Base-by-base conservation (phyloP, 37 sponge, comb jelly and placozoan species). In the Beroe ovata region DNA sequence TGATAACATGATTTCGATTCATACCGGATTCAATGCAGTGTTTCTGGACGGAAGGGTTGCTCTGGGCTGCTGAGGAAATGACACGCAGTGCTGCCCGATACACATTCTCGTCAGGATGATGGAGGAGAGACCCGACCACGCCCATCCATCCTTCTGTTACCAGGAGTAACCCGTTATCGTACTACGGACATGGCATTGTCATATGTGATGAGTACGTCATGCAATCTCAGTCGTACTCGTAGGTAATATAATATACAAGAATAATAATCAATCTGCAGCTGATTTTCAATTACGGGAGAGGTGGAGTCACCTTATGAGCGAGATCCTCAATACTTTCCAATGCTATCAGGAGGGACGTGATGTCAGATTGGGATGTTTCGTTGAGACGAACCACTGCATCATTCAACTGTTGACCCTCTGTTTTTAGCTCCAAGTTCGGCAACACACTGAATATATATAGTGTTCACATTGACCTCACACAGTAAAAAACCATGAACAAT, bases 241-340 rank as follows among this genome's bases (percentile, higher is more conserved):
- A n/a, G n/a, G n/a, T n/a, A n/a, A n/a, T n/a, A n/a, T n/a, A n/a
- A n/a, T n/a, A n/a, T n/a, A n/a, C n/a, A n/a, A n/a, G n/a, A n/a
- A n/a, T n/a, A n/a, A n/a, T n/a, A n/a, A n/a, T n/a, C n/a, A n/a
- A n/a, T n/a, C n/a, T n/a, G n/a, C n/a, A n/a, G n/a, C n/a, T n/a
- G n/a, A n/a, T n/a, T n/a, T n/a, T n/a, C n/a, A n/a, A n/a, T n/a
- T n/a, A n/a, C n/a, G n/a, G n/a, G n/a, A n/a, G n/a, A n/a, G n/a
- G n/a, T n/a, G n/a, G n/a, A n/a, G n/a, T 32, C 1, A 77, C 84
- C 84, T 77, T 77, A 19, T 77, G 84, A 77, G 84, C 84, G 36
- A 77, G 38, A 42, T 77, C 84, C 38, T 77, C 84, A 21, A 77
- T 8, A 21, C 41, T 35, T 26, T 77, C 84, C n/a, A 77, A 25